Evolutionary conservation across 2,113 vertebrate genomes (phyloP), one percentile per base, ranked within the genome.

Genomic region (Varanus komodoensis): DNA sequence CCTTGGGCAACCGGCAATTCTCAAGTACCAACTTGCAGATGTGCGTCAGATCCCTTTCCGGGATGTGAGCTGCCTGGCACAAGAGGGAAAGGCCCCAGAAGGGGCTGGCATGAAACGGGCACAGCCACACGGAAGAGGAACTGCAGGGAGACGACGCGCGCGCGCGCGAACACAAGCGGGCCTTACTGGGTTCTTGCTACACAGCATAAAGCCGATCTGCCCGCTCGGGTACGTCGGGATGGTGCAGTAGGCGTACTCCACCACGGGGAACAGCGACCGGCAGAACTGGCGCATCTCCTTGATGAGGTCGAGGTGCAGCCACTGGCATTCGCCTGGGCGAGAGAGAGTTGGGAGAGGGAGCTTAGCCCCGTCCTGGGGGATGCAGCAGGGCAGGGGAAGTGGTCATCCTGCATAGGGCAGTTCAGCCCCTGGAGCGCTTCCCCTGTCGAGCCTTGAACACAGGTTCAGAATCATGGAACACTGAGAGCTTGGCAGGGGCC

Each of bases 191-290:
- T 99, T 99, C 97, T 99, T 99, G 97, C 99, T 99, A 97, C 99
- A 99, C 68, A 99, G 98, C 99, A 99, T 99, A 96, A 99, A 99
- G 95, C 99, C 99, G 12, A 99, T 99, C 97, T 99, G 99, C 84
- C 99, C 99, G 0, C 99, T 99, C 90, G 99, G 99, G 87, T 99
- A 99, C 0, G 99, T 99, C 74, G 99, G 99, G 96, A 99, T 99
- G 96, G 98, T 99, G 96, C 98, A 98, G 95, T 99, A 99, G 90
- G 99, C 98, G 0, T 99, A 99, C 93, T 98, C 98, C 93, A 99
- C 99, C 78, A 99, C 98, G 0, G 99, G 99, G 96, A 99, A 99
- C 61, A 99, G 97, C 0, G 98, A 98, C 95, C 98, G 98, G 97
- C 99, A 99, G 97, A 99, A 99, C 96, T 97, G 98, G 48, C 97